A percentile compares a stretch with the other conserved stretches of the same genome.
These are phyloP conservation scores for Pocillopora damicornis DNA, from an alignment of 64 coral and sea anemone genomes.

Conservation along the genomic window DNA sequence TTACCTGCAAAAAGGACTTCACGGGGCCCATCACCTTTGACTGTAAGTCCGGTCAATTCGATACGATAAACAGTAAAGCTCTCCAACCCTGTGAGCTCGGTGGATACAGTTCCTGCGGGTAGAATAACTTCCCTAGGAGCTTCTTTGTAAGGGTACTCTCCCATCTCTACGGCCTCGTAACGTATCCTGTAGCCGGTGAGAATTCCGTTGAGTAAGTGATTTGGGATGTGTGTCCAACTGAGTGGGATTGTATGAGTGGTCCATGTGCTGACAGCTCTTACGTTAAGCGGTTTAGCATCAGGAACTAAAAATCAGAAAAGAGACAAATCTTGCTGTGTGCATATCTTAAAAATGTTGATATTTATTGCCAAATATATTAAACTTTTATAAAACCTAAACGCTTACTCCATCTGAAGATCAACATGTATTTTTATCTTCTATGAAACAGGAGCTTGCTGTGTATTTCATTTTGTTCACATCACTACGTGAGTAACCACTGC, in stretches of 20 bases:
- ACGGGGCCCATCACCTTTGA: constrained; percentile 65
- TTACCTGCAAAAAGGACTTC: constrained; percentile 68
- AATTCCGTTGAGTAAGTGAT: constrained; percentile 33
- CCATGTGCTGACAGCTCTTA: constrained; percentile 41
- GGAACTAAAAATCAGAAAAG: constrained; percentile 22
- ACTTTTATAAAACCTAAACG: too few relatives aligned
- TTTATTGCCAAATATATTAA: too few relatives aligned
- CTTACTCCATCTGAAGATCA: too few relatives aligned
- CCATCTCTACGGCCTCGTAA: constrained; percentile 51
- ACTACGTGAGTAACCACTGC: too few relatives aligned
- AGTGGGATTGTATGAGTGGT: constrained; percentile 65
- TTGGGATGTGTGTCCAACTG: constrained; percentile 34
- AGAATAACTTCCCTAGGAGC: constrained; percentile 31
- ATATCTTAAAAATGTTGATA: too few relatives aligned
- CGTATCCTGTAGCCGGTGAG: constrained; percentile 60
- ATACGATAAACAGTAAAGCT: constrained; percentile 66
- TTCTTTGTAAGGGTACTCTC: constrained; percentile 26
- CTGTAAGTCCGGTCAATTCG: constrained; percentile 50
- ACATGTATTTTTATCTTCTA: too few relatives aligned
- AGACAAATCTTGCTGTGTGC: not conserved
- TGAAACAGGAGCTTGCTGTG: too few relatives aligned
- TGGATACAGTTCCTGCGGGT: constrained; percentile 5
- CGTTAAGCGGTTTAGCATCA: constrained; percentile 28
- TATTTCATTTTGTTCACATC: too few relatives aligned
- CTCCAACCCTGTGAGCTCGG: constrained; percentile 51